A percentile compares a stretch with the other conserved stretches of the same genome.
Evolutionary conservation across 53 echinoderm and acorn worm genomes (phyloP).

Genomic region (Stichopus horrens): DNA sequence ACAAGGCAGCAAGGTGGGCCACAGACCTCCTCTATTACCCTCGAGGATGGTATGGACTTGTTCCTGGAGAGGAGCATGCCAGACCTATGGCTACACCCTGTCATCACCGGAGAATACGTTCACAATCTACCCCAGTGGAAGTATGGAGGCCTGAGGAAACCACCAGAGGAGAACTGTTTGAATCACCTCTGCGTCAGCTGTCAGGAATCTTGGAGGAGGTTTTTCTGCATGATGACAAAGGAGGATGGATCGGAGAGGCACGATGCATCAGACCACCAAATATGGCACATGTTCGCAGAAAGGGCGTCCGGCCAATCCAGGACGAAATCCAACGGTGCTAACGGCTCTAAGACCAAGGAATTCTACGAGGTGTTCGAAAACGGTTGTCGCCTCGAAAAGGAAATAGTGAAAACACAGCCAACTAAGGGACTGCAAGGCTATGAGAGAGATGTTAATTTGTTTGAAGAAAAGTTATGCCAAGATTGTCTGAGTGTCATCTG

Average conservation of each 20-base stretch:
- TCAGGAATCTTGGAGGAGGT: not conserved
- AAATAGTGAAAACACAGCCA: not conserved
- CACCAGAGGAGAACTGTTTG: not conserved
- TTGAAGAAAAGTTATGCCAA: not conserved
- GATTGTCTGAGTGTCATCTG: conserved; percentile 16
- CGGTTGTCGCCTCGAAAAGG: not conserved
- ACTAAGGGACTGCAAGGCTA: not conserved
- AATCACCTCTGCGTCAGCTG: conserved; percentile 19
- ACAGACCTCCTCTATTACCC: conserved; percentile 39
- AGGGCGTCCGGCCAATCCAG: not conserved
- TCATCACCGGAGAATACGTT: conserved; percentile 76
- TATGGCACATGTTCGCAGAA: not conserved
- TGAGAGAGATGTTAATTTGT: conserved; percentile 11
- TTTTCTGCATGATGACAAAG: not conserved
- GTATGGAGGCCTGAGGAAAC: conserved; percentile 48
- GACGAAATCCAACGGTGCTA: not conserved
- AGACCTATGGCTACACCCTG: conserved; percentile 80
- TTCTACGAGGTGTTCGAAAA: not conserved
- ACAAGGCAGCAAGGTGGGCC: conserved; percentile 44
- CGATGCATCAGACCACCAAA: not conserved
- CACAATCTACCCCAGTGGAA: conserved; percentile 77
- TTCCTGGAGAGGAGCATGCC: conserved; percentile 71
- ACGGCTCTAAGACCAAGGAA: not conserved
- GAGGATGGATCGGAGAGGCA: not conserved
- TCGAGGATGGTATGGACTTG: conserved; percentile 73